Evolutionary conservation across 1,140 invertebrate genomes (phyloP), one percentile per base, ranked within the genome.

Genomic region (Wasmannia auropunctata): DNA sequence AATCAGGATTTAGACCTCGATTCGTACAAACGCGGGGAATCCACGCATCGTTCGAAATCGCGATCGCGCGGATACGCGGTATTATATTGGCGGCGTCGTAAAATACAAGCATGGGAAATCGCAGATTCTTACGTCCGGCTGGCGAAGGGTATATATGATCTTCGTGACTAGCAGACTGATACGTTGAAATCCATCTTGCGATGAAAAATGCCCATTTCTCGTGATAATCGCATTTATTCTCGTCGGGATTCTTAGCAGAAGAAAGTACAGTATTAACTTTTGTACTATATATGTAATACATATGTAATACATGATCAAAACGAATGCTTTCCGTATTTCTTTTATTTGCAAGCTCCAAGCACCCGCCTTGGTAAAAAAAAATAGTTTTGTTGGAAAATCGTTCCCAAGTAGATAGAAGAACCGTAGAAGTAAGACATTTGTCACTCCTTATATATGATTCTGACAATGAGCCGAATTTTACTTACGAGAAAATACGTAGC

Each of bases 1-100:
- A 70, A 70, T 70, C 67, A 70, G 28, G 43, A 70, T 65, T 65
- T 65, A 65, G 34, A 25, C n/a, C 31, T 46, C 14, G 22, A 28
- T 46, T 43, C 16, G 8, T 63, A 63, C 3, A 28, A 43, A 46
- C 63, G 37, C 11, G 5, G 22, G 46, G 37, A n/a, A 46, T 46
- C 14, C 22, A 67, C 34, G 40, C 62, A 1, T 67, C 40, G 37
- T 67, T 67, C 22, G 63, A 67, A 67, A 43, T 40, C 34, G 37
- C 37, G n/a, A 43, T 67, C 14, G 5, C 22, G 22, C 22, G 34
- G 19, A 37, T 65, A 37, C 14, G 14, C n/a, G 22, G 4, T 46
- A 28, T 43, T 67, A 22, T 28, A 22, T n/a, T 67, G 63, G n/a
- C 34, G 31, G 34, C 63, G 40, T 67, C 3, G 37, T 67, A 67